These are phyloP conservation scores for Enteromius unitaeniatus DNA, from an alignment of 2,797 vertebrate genomes.

Conservation along the genomic window DNA sequence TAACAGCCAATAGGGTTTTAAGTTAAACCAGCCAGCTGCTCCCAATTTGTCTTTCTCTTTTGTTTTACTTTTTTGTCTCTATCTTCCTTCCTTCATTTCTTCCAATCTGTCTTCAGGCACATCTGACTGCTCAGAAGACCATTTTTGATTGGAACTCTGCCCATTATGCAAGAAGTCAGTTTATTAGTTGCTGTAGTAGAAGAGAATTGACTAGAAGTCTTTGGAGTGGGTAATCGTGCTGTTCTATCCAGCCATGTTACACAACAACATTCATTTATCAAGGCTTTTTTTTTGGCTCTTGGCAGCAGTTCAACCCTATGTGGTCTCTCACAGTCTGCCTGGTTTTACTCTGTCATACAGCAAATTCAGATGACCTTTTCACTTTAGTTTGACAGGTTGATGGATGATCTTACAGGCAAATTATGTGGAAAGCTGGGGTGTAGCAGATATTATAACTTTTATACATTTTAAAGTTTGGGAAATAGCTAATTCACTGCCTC, in stretches of 20 bases:
- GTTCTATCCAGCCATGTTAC: neutral
- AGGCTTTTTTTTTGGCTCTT: neutral
- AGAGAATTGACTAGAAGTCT: slow-evolving; percentile 15
- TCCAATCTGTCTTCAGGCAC: slow-evolving; percentile 23
- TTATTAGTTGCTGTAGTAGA: slow-evolving; percentile 19
- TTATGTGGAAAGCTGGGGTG: neutral
- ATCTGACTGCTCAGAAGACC: slow-evolving; percentile 20
- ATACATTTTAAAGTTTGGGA: neutral
- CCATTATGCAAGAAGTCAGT: slow-evolving; percentile 26
- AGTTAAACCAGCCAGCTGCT: slow-evolving; percentile 36
- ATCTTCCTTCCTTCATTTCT: slow-evolving; percentile 27
- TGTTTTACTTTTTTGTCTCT: slow-evolving; percentile 17
- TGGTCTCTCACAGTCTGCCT: slow-evolving; percentile 30
- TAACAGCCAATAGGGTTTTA: slow-evolving; percentile 40
- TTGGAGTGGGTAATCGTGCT: slow-evolving; percentile 5
- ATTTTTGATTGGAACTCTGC: slow-evolving; percentile 29
- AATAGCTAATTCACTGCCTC: neutral
- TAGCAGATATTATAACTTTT: neutral
- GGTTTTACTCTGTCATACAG: slow-evolving; percentile 25
- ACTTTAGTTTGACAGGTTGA: slow-evolving; percentile 23
- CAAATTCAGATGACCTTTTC: slow-evolving; percentile 19
- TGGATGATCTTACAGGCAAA: slow-evolving; percentile 20
- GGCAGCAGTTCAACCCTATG: slow-evolving; percentile 22
- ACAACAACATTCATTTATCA: slow-evolving; percentile 32
- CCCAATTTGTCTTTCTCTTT: slow-evolving; percentile 35